phyloP scores from a whole-genome alignment of 2,797 vertebrate species.

The Pyrocephalus nanus region DNA sequence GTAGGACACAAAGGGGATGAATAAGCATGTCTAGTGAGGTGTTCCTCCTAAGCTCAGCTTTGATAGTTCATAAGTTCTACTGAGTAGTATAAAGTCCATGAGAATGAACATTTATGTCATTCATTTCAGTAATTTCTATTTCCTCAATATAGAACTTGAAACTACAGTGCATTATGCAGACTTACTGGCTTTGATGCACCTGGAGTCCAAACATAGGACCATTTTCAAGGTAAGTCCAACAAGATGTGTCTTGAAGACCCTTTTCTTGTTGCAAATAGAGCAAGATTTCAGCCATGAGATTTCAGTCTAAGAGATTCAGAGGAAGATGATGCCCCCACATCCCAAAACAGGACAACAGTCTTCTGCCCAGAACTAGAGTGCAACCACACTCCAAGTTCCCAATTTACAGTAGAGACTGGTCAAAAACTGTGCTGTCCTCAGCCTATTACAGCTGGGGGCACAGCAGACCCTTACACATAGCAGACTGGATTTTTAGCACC shows the following conservation, averaged over 20 bases:
- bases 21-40: background rate
- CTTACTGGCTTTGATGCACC: background rate
- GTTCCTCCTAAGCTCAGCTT: background rate
- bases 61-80: too few species aligned
- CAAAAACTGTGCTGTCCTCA: background rate
- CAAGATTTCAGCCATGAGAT: background rate
- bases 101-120: background rate
- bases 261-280: background rate
- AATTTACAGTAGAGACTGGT: background rate
- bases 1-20: background rate
- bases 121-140: background rate
- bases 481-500: background rate
- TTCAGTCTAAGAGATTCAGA: background rate
- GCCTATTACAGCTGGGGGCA: fast-evolving
- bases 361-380: background rate
- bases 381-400: background rate
- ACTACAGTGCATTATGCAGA: background rate
- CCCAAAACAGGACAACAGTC: background rate
- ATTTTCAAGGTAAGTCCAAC: background rate
- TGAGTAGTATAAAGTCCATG: background rate
- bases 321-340: background rate
- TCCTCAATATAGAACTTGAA: fast-evolving
- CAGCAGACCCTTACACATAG: background rate
- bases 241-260: background rate
- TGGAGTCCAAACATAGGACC: background rate